Percentiles rank a stretch among this genome's conserved stretches.
These are phyloP conservation scores for Novumbra hubbsi DNA, from an alignment of 2,797 vertebrate species.

Conservation along the genomic window DNA sequence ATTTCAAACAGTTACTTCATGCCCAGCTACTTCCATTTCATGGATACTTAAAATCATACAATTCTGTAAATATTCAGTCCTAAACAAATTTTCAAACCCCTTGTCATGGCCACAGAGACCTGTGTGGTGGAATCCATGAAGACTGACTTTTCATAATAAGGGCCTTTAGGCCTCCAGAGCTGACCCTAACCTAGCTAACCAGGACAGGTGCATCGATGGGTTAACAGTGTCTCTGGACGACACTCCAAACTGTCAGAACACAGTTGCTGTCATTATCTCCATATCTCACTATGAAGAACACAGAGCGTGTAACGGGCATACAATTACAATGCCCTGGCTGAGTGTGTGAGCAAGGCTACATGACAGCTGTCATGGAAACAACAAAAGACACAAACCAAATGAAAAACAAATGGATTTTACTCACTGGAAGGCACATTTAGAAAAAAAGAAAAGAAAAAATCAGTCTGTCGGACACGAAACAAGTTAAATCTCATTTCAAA, in stretches of 20 bases:
- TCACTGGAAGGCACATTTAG: conserved; percentile 66
- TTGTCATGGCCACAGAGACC: neutral
- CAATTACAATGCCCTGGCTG: no score
- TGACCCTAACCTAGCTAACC: no score
- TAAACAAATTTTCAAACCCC: neutral
- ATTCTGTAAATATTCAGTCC: neutral
- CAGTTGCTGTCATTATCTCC: neutral
- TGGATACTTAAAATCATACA: neutral
- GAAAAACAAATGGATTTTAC: conserved; percentile 39
- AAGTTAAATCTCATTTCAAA: neutral
- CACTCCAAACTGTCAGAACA: neutral
- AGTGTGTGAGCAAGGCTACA: neutral
- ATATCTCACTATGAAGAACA: neutral
- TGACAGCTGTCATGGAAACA: neutral
- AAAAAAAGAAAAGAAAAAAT: neutral
- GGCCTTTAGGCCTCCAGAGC: neutral
- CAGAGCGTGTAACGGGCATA: neutral
- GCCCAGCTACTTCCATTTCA: neutral
- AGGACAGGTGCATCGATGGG: neutral
- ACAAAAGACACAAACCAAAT: neutral
- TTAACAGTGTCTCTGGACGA: conserved; percentile 9
- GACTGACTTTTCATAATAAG: neutral
- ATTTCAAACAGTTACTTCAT: neutral
- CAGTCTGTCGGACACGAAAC: neutral
- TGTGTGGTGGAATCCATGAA: neutral